Percentiles rank a stretch among this genome's conserved stretches.
phyloP scores from a whole-genome alignment of 2,113 vertebrate species.

The Siphamia tubifer region DNA sequence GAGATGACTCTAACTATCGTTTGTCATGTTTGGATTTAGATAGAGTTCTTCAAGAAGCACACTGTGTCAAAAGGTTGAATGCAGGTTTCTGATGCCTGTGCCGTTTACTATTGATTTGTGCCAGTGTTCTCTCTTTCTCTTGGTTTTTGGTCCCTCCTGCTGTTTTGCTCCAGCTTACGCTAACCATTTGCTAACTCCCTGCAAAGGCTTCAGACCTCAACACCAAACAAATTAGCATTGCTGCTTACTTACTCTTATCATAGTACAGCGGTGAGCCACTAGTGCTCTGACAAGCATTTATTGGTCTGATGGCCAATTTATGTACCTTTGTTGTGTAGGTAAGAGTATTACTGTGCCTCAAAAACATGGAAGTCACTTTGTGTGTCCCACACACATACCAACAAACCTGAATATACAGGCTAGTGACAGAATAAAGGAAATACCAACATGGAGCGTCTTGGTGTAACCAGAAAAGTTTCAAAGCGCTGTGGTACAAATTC shows the following conservation, averaged over 20 bases:
- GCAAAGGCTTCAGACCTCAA: constrained; percentile 61
- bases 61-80: constrained; percentile 72
- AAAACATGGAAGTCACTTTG: constrained; percentile 72
- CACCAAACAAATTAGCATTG: constrained; percentile 71
- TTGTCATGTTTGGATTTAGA: constrained; percentile 39
- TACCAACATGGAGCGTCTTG: no score
- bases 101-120: constrained; percentile 69
- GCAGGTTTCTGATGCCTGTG: constrained; percentile 59
- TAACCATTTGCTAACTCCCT: constrained; percentile 36
- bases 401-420: constrained; percentile 56
- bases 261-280: constrained; percentile 61
- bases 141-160: constrained; percentile 23
- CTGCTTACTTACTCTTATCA: constrained; percentile 73
- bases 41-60: constrained; percentile 67
- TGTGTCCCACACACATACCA: constrained; percentile 53
- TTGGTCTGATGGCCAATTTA: constrained; percentile 60
- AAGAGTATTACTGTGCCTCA: constrained; percentile 77
- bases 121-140: constrained; percentile 49
- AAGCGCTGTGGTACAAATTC: no score
- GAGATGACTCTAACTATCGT: constrained; percentile 45
- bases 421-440: no score
- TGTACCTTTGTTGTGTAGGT: constrained; percentile 64
- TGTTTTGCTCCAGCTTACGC: constrained; percentile 35
- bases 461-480: no score
- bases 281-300: constrained; percentile 59